Base-by-base conservation (phyloP, 1,140 invertebrate species). In the Schlechtendalia chinensis region DNA sequence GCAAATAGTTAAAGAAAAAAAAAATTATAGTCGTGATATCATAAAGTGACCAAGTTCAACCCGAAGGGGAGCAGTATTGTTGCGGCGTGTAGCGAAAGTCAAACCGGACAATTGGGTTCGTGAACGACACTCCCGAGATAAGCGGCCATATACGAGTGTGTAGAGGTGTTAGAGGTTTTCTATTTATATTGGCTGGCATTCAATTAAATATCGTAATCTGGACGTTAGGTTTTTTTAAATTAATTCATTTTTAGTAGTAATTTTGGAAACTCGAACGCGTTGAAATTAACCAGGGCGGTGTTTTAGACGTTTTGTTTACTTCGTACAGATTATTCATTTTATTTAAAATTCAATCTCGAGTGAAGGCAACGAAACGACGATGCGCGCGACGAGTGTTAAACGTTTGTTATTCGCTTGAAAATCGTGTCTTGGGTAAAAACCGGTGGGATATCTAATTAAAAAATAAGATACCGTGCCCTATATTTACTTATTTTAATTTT, bases 61-160 rank as follows among this genome's bases (percentile, higher is more conserved):
- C 24, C 24, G 50, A 54, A 72, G 69, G 50, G 47, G 54, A 71
- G 17, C 11, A 29, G 17, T 54, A 72, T 69, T 53, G n/a, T 71
- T 53, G 22, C 27, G 12, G 19, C 11, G 8, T 32, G 10, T 54
- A 54, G 69, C 69, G 69, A 72, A 72, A 72, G 69, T 29, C 24
- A 72, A 72, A 72, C 69, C 69, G 69, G 69, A 72, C 69, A 72
- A 54, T 72, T 72, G 69, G 24, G 50, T 72, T 72, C 69, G 69
- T 72, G 69, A 54, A 16, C 50, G 69, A 54, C 24, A 72, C 24
- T 72, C 16, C 47, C 6, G 4, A 72, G 69, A 72, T 72, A 72
- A 72, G 24, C 5, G 6, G 29, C 17, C 1, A 45, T 22, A 67
- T 53, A n/a, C n/a, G n/a, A n/a, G n/a, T n/a, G n/a, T n/a, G n/a